Base-by-base conservation (phyloP, 2,888 invertebrate species). In the Temnothorax ravouxi region DNA sequence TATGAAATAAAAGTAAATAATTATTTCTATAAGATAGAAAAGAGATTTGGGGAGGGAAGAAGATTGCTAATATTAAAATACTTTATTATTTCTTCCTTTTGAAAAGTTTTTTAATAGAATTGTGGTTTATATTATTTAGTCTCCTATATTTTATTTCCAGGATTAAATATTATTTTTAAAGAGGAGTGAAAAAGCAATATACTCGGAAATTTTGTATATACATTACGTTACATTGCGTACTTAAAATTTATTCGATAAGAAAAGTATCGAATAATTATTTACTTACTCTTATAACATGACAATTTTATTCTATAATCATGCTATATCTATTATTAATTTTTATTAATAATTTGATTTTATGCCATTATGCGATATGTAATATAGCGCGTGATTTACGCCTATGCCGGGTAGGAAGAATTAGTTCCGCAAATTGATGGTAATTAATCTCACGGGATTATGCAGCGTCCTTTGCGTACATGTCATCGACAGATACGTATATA, bases 391-490 rank as follows among this genome's bases (percentile, higher is more conserved):
- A 76, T 77, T 75, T 47, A 54, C 29, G 29, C n/a, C n/a, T n/a
- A 54, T 67, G 67, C 29, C 67, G 15, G 6, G 15, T n/a, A 44
- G 44, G n/a, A 69, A 56, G 44, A 79, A 79, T 79, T 18, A 38
- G 18, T 47, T 6, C 8, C 21, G 41, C 56, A 59, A 59, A 59
- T 59, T 59, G 72, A 47, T 25, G 72, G 25, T 59, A 79, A 79
- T 79, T 72, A 72, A 79, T 72, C 59, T 72, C 56, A 15, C 29
- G 38, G 15, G 71, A 18, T 34, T 47, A 29, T 29, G 59, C 34
- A 34, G 79, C 47, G 18, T 71, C 41, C 44, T 79, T 66, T 54
- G 13, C 38, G 25, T 66, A 59, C 38, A 25, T 72, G 79, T 72
- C 79, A 59, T 47, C 21, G 54, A n/a, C 79, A 72, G 72, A 25